Evolutionary conservation across 2,797 vertebrate species (phyloP).

Genomic region (Cirrhinus molitorella): DNA sequence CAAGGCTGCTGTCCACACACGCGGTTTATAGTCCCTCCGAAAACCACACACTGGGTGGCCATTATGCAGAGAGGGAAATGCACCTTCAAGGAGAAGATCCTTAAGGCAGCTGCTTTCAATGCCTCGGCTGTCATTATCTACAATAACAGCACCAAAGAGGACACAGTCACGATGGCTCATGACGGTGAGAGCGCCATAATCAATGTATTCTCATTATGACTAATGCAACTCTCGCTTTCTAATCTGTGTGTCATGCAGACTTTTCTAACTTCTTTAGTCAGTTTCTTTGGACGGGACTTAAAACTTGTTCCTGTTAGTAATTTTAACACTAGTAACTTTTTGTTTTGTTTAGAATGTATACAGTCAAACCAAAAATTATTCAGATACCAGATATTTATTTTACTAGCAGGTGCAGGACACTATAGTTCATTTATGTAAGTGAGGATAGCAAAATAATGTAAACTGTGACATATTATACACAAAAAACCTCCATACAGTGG

Average conservation of each 20-base stretch:
- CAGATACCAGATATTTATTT: no score
- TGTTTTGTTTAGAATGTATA: neutral
- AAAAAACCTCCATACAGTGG: no score
- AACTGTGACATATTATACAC: no score
- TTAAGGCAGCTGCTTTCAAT: constrained; percentile 90
- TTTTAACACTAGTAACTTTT: no score
- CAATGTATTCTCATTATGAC: neutral
- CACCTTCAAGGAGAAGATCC: constrained; percentile 96
- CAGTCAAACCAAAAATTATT: no score
- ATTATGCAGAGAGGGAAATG: constrained; percentile 95
- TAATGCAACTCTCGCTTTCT: neutral
- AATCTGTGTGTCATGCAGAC: neutral
- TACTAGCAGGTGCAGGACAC: no score
- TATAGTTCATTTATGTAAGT: no score
- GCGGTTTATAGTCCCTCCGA: constrained; percentile 89
- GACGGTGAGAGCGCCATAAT: constrained; percentile 80
- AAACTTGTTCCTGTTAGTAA: neutral
- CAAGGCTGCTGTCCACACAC: constrained; percentile 93
- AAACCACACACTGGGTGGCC: constrained; percentile 93
- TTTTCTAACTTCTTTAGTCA: neutral
- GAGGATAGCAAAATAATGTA: no score
- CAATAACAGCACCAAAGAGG: constrained; percentile 92
- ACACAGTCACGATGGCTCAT: constrained; percentile 94
- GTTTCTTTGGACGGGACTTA: neutral
- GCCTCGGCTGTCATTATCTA: constrained; percentile 96